Evolutionary conservation across 2,113 vertebrate species (phyloP), one percentile per base, ranked within the genome.

Genomic region (Vicugna pacos): DNA sequence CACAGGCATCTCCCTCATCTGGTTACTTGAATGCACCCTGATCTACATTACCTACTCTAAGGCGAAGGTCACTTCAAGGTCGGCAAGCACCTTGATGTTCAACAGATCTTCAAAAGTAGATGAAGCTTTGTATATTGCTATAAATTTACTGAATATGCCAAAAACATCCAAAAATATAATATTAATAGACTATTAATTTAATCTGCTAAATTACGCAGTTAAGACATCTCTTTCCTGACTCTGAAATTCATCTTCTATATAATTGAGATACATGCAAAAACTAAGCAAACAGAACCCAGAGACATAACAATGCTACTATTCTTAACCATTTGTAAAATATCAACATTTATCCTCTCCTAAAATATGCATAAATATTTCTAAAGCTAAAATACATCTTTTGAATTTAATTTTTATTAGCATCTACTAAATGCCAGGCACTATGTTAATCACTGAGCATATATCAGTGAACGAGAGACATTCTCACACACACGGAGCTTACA

Each of bases 351-450:
- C 9, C 26, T 86, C n/a, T 80, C 54, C 62, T 80, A 52, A 95
- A 79, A 64, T 54, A 77, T n/a, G 26, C 28, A 26, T 48, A 70
- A 69, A 48, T 72, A 26, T 32, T 87, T 48, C 17, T 80, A 73
- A 91, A 85, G 26, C 8, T 72, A 65, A 95, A 95, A 72, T 56
- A 14, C 26, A 10, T 62, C 67, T 75, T 60, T 50, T 67, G 38
- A 93, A 72, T 72, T 58, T 84, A 77, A 72, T 89, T 89, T 94
- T 84, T 58, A 85, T 93, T 80, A 85, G n/a, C 24, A 73, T 17
- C 65, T 69, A 73, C 35, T 87, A 79, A 60, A 62, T 79, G 8
- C 35, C 58, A 76, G 52, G 17, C 30, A 52, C 67, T 86, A 28
- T 70, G 87, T 65, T 35, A 73, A 85, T 77, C 89, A 67, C 52